Evolutionary conservation across 2,888 invertebrate species (phyloP), one percentile per base, ranked within the genome.

Genomic region (Aquatica leii): DNA sequence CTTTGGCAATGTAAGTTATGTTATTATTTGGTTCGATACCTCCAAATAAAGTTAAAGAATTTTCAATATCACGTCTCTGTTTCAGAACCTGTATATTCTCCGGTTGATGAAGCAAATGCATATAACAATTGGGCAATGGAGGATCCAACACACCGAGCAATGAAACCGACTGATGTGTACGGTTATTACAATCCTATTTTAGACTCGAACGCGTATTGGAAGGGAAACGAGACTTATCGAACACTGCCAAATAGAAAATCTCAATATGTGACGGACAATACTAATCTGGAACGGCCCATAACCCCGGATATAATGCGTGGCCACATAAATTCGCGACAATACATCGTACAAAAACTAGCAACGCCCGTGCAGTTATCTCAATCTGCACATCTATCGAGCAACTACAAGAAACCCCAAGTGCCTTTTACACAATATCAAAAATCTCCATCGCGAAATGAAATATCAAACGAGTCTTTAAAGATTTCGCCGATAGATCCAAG

Each of bases 401-500:
- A 46, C 2, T 35, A 58, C 46, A n/a, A n/a, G n/a, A 43, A 41
- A 49, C 50, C 46, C 15, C 64, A 67, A 62, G 67, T 66, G 69
- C 65, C 70, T 67, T 14, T 51, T 12, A 31, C 49, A 15, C n/a
- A 20, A 5, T 14, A 15, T 4, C 11, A 6, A 6, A 4, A 9
- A 40, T 14, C 12, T 40, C n/a, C n/a, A 40, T 31, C 31, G 4
- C 4, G 31, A 6, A 31, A 31, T 31, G 31, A 31, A 31, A 31
- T 6, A 31, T 31, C 31, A 18, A 61, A 83, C 54, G 84, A 86
- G 56, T 84, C 85, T 1, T 81, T 86, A 12, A 85, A 82, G 78
- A 86, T 90, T 77, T 90, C 90, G 43, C 90, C 90, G 5, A 89
- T 90, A 68, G 89, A 89, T 79, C 89, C 89, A 2, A 84, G 84